Evolutionary conservation across 2,888 invertebrate genomes (phyloP).

Genomic region (Hypomecis atomaria): DNA sequence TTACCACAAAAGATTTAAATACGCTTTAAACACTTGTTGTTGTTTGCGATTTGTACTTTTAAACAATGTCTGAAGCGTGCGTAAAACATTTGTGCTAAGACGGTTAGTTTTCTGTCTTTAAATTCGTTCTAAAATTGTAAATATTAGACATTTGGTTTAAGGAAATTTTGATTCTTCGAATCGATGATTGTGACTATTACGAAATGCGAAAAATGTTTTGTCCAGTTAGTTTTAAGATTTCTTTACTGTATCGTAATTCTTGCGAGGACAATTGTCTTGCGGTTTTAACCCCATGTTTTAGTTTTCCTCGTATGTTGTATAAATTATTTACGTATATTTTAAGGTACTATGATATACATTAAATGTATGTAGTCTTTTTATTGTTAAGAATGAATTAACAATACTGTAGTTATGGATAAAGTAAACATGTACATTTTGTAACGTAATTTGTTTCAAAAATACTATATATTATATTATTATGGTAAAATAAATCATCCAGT

Average conservation of each 20-base stretch:
- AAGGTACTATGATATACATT: slow-evolving; percentile 80
- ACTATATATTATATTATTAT: slow-evolving; percentile 88
- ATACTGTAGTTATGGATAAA: slow-evolving; percentile 77
- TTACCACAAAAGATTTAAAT: no score
- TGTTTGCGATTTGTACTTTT: no score
- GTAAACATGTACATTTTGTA: slow-evolving; percentile 90
- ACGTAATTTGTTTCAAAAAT: slow-evolving; percentile 88
- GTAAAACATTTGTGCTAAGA: no score
- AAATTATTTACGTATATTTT: slow-evolving; percentile 79
- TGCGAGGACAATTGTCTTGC: slow-evolving; percentile 50
- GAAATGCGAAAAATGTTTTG: slow-evolving; percentile 59
- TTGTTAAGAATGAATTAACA: slow-evolving; percentile 85
- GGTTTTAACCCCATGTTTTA: slow-evolving; percentile 55
- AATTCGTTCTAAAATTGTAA: slow-evolving; percentile 74
- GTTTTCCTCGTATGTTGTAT: slow-evolving; percentile 76
- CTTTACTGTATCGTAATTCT: slow-evolving; percentile 43
- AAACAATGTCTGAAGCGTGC: no score
- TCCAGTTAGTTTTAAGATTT: slow-evolving; percentile 67
- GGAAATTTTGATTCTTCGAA: slow-evolving; percentile 49
- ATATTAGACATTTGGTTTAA: slow-evolving; percentile 67
- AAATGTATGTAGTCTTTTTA: slow-evolving; percentile 83
- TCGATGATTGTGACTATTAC: slow-evolving; percentile 64
- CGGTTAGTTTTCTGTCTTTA: slow-evolving; percentile 67
- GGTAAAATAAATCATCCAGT: slow-evolving; percentile 88
- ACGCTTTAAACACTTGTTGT: no score